These are phyloP conservation scores for Asarcornis scutulata DNA, from an alignment of 2,113 vertebrate species.

Conservation along the genomic window DNA sequence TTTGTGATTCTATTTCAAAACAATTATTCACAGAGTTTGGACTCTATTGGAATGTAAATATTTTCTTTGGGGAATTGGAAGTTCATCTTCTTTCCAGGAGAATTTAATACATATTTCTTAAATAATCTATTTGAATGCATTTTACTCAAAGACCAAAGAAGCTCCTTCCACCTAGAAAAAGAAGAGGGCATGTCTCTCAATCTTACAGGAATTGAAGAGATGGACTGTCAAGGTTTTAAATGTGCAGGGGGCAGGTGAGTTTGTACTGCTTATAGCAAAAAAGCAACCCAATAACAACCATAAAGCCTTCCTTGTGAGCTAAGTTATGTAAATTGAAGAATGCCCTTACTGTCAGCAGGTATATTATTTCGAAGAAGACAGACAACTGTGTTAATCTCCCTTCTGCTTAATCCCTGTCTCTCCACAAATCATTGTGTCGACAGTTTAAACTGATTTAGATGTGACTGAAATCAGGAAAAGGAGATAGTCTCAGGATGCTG, in stretches of 20 bases:
- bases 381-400: slow-evolving; percentile 80
- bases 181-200: not conserved
- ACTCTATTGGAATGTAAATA: not conserved
- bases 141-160: not conserved
- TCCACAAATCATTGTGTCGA: slow-evolving; percentile 74
- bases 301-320: slow-evolving; percentile 62
- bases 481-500: slow-evolving; percentile 76
- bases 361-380: slow-evolving; percentile 77
- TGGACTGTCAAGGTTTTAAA: slow-evolving; percentile 12
- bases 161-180: not conserved
- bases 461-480: slow-evolving; percentile 80
- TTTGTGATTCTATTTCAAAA: not conserved
- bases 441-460: slow-evolving; percentile 81
- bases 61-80: not conserved
- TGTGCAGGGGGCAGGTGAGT: slow-evolving; percentile 20
- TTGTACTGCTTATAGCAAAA: slow-evolving; percentile 55
- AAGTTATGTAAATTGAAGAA: slow-evolving; percentile 78
- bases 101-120: slow-evolving; percentile 12
- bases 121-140: not conserved
- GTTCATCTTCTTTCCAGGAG: not conserved
- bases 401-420: slow-evolving; percentile 76
- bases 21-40: not conserved
- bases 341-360: slow-evolving; percentile 76
- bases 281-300: slow-evolving; percentile 48
- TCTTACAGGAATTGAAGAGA: slow-evolving; percentile 11